A percentile compares a stretch with the other conserved stretches of the same genome.
Conservation (phyloP, 35 echinoderm and acorn worm species). For the Holothuria glaberrima region DNA sequence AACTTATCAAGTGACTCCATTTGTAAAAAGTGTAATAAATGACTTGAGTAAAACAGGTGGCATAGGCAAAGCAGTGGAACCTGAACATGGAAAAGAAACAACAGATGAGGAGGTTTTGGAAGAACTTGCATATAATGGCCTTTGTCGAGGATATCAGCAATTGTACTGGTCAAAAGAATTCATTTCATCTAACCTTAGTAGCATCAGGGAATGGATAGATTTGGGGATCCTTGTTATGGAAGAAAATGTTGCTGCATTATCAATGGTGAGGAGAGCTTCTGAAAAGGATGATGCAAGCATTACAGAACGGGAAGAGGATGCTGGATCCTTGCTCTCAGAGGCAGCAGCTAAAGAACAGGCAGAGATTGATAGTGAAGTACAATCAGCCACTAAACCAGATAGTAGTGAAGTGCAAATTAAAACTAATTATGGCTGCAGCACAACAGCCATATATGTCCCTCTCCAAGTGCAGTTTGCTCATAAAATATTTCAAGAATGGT, state of each 20-base stretch:
- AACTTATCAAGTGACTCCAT: not conserved
- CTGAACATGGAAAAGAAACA: too few relatives aligned
- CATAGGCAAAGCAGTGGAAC: not conserved
- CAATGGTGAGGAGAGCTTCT: not conserved
- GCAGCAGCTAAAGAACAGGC: too few relatives aligned
- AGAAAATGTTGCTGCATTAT: not conserved
- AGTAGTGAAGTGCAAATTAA: too few relatives aligned
- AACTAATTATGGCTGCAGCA: too few relatives aligned
- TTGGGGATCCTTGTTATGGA: slow-evolving; percentile 10
- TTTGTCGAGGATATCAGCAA: slow-evolving; percentile 2
- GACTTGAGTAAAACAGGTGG: not conserved
- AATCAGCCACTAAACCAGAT: too few relatives aligned
- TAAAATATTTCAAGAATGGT: slow-evolving; percentile 30
- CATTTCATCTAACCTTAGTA: not conserved
- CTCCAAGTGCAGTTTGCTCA: not conserved
- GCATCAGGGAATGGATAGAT: slow-evolving; percentile 1
- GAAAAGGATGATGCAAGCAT: too few relatives aligned
- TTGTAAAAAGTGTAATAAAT: not conserved
- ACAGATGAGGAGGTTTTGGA: not conserved
- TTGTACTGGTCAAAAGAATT: not conserved
- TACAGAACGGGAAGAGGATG: too few relatives aligned
- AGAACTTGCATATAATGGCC: slow-evolving; percentile 30
- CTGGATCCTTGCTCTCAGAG: too few relatives aligned
- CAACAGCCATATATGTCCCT: not conserved
- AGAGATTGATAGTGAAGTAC: too few relatives aligned